Conservation (phyloP, 2,888 invertebrate genomes). For the Nineta flava region DNA sequence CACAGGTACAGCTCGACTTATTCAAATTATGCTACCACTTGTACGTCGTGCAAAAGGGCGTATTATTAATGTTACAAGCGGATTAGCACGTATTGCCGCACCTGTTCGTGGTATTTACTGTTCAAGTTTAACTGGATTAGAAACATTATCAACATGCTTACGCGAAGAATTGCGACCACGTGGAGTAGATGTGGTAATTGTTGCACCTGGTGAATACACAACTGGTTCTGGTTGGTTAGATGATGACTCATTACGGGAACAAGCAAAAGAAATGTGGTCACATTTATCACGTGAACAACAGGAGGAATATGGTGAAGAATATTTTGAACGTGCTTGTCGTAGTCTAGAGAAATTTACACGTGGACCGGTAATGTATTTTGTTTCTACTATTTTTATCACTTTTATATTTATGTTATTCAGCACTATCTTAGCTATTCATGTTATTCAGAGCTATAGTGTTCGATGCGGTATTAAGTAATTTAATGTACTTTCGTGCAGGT, state of each 20-base stretch:
- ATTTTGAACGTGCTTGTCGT: conserved; percentile 65
- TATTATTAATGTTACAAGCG: conserved; percentile 63
- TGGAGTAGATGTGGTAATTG: conserved; percentile 68
- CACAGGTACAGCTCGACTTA: conserved; percentile 29
- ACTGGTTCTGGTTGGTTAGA: conserved; percentile 66
- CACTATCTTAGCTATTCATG: no score
- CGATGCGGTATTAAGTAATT: no score
- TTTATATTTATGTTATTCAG: no score
- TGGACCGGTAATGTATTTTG: conserved; percentile 38
- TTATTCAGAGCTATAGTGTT: no score
- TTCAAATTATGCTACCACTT: conserved; percentile 58
- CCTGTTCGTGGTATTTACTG: conserved; percentile 72
- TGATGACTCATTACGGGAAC: conserved; percentile 30
- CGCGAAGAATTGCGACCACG: conserved; percentile 64
- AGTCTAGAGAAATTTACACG: conserved; percentile 66
- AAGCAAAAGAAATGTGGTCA: conserved; percentile 71
- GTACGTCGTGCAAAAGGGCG: conserved; percentile 65
- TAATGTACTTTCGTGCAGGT: no score
- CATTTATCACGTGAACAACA: conserved; percentile 60
- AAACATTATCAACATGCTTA: conserved; percentile 63
- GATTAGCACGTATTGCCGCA: conserved; percentile 62
- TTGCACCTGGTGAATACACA: conserved; percentile 73
- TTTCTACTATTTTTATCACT: conserved; percentile 10
- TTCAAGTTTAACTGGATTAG: conserved; percentile 60
- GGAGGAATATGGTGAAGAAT: conserved; percentile 63